Base-by-base conservation (phyloP, 2,113 vertebrate genomes). In the Rallus limicola region DNA sequence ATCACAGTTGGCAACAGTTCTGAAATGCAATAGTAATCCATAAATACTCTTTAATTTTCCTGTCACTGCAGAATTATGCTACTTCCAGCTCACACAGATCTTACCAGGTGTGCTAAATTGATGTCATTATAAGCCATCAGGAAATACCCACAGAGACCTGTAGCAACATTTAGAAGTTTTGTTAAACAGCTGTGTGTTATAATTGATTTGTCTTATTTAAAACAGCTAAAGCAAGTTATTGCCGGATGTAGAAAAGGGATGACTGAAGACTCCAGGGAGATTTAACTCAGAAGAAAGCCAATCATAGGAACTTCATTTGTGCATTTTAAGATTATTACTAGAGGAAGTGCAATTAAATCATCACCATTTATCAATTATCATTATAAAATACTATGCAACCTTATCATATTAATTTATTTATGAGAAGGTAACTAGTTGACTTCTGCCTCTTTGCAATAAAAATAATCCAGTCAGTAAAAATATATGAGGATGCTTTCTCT, bases 121-220 rank as follows among this genome's bases (percentile, higher is more conserved):
- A 97, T 98, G 97, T 98, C 98, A 98, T 98, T 98, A 98, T 93
- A 93, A 98, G 95, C 97, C 95, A 98, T 97, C 97, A 98, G 96
- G 98, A 98, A 98, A 98, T 97, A 98, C 97, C 98, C 97, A 98
- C 85, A 23, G 98, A 98, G 98, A 98, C 97, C 90, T 90, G 95
- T 71, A 95, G 96, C 95, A 98, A 97, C 97, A 93, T 95, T 70
- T 76, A 89, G 97, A 97, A 98, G 97, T 97, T 98, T 95, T 97
- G 97, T 98, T 98, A 98, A 98, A 97, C 98, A 98, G 97, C 98
- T 98, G 97, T 97, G 96, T 97, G 93, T 94, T 98, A 94, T 98
- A 98, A 98, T 98, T 98, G 97, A 97, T 97, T 97, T 98, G 96
- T 98, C 97, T 98, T 98, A 98, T 98, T 98, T 98, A 98, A 98